Conservation (phyloP, 1,140 invertebrate species). For the Drosophila willistoni region DNA sequence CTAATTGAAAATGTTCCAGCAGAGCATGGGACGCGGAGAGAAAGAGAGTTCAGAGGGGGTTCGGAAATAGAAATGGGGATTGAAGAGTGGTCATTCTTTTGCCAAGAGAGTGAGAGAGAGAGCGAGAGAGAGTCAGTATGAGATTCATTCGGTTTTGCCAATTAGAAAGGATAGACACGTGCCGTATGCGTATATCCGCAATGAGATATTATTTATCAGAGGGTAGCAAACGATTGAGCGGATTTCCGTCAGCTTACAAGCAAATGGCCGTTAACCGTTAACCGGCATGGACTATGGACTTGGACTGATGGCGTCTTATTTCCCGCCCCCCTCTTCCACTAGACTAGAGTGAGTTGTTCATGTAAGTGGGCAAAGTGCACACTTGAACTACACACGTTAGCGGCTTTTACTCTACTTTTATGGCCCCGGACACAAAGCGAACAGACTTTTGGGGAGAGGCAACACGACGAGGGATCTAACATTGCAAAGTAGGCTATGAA, state of each 20-base stretch:
- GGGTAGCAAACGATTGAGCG: conserved; percentile 54
- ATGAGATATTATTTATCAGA: conserved; percentile 66
- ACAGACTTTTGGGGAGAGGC: conserved; percentile 2
- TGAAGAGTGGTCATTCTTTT: not conserved
- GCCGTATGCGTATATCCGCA: conserved; percentile 76
- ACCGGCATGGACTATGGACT: conserved; percentile 18
- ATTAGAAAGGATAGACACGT: conserved; percentile 79
- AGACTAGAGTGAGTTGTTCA: not conserved
- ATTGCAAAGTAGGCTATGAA: conserved; percentile 70
- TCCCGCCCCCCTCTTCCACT: not conserved
- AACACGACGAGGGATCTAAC: not conserved
- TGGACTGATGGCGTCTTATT: not conserved
- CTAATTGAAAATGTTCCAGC: conserved; percentile 73
- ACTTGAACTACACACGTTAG: conserved; percentile 79
- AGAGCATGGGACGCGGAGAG: conserved; percentile 24
- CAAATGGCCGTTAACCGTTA: conserved; percentile 63
- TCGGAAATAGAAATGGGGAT: not conserved
- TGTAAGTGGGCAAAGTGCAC: conserved; percentile 65
- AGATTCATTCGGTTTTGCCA: conserved; percentile 74
- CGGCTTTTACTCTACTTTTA: conserved; percentile 55
- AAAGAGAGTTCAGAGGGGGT: conserved; percentile 39
- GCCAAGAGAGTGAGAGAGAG: not conserved
- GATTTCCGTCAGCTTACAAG: conserved; percentile 79
- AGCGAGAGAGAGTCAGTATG: not conserved
- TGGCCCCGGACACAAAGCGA: conserved; percentile 33